A percentile compares a stretch with the other conserved stretches of the same genome.
These are phyloP conservation scores for Oncorhynchus mykiss DNA, from an alignment of 2,113 vertebrate genomes.

Conservation along the genomic window DNA sequence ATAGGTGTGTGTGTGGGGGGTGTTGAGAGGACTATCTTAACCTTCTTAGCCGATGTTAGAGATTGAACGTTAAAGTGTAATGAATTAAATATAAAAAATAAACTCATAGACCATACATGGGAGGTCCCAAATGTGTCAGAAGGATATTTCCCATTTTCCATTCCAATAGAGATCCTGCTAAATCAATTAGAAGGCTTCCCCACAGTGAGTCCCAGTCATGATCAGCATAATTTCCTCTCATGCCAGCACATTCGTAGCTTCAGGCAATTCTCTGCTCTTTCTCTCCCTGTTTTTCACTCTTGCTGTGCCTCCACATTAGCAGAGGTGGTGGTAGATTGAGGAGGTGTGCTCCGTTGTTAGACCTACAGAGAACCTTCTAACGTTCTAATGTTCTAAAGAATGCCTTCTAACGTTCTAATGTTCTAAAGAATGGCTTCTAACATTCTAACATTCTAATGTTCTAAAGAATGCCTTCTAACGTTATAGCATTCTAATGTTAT, in stretches of 20 bases:
- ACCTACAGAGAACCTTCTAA: too few relatives aligned
- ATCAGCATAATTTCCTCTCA: slow-evolving; percentile 66
- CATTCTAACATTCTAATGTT: too few relatives aligned
- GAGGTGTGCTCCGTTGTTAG: slow-evolving; percentile 20
- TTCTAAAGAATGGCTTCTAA: too few relatives aligned
- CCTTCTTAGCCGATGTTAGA: background rate
- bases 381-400: too few relatives aligned
- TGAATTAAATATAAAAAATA: slow-evolving; percentile 12
- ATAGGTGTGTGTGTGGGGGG: background rate
- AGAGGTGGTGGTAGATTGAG: slow-evolving; percentile 45
- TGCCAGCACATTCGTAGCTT: slow-evolving; percentile 61
- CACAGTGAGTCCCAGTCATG: slow-evolving; percentile 51
- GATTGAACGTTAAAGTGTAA: background rate
- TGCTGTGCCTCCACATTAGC: slow-evolving; percentile 47
- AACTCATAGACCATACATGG: slow-evolving; percentile 57
- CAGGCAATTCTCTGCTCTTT: slow-evolving; percentile 49
- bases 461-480: too few relatives aligned
- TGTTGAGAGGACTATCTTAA: slow-evolving; percentile 13
- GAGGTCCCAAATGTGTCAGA: slow-evolving; percentile 62
- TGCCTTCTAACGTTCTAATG: too few relatives aligned
- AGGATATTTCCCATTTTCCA: slow-evolving; percentile 33
- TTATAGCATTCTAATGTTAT: too few relatives aligned
- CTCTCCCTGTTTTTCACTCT: slow-evolving; percentile 17
- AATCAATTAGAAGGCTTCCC: slow-evolving; percentile 61
- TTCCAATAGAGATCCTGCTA: slow-evolving; percentile 50